Conservation (phyloP, 2,113 vertebrate species). For the Sminthopsis crassicaudata region DNA sequence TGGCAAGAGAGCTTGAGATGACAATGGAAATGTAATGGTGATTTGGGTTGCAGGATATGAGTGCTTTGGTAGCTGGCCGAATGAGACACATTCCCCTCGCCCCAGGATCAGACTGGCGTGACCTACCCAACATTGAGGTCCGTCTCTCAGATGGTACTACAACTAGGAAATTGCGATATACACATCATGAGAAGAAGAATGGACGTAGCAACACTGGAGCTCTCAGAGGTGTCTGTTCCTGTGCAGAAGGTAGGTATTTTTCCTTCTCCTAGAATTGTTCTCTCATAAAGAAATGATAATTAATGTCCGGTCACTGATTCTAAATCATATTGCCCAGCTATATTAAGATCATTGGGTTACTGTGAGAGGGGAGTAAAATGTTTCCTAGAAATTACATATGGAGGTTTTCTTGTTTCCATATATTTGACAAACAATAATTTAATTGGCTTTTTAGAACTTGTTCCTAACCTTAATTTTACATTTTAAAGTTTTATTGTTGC, state of each 20-base stretch:
- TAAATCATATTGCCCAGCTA: neutral
- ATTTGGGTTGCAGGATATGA: constrained; percentile 91
- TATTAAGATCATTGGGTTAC: neutral
- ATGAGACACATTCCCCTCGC: constrained; percentile 97
- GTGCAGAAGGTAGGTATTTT: constrained; percentile 87
- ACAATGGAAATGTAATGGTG: neutral
- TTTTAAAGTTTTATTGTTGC: neutral
- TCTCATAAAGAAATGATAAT: neutral
- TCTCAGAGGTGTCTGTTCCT: constrained; percentile 93
- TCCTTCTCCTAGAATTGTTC: neutral
- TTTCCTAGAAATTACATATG: neutral
- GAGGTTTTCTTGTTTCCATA: neutral
- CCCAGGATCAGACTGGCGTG: constrained; percentile 96
- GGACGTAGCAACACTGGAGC: constrained; percentile 90
- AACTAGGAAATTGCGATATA: constrained; percentile 93
- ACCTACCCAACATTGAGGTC: constrained; percentile 95
- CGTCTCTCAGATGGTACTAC: constrained; percentile 90
- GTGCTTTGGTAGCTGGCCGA: constrained; percentile 93
- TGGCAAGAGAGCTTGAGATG: neutral
- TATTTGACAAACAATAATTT: neutral
- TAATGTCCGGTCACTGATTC: neutral
- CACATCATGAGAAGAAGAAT: constrained; percentile 91
- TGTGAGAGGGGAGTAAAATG: neutral
- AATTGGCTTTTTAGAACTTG: neutral
- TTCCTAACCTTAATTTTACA: neutral